A percentile compares a stretch with the other conserved stretches of the same genome.
These are phyloP conservation scores for Phrynocephalus versicolor DNA, from an alignment of 2,113 vertebrate species.

Conservation along the genomic window DNA sequence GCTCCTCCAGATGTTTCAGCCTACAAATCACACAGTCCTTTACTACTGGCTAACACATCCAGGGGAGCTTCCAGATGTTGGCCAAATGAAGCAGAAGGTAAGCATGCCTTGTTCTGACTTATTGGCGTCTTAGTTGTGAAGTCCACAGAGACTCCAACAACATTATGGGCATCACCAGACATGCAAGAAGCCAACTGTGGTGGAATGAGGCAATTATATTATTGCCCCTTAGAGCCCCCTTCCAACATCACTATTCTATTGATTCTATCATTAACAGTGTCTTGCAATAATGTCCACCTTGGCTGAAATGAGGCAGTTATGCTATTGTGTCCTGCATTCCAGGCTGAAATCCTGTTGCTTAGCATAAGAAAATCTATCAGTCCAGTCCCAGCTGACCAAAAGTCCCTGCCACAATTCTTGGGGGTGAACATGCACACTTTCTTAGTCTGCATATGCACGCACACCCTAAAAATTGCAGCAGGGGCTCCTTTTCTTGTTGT, in stretches of 20 bases:
- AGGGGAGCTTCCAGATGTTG: neutral
- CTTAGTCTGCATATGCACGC: too few species aligned
- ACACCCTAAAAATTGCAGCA: too few species aligned
- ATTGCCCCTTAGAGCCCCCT: neutral
- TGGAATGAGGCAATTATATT: neutral
- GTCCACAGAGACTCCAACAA: neutral
- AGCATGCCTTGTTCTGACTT: too few species aligned
- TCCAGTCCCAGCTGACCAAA: neutral
- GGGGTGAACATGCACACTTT: too few species aligned
- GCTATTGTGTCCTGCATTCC: neutral
- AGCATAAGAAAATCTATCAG: too few species aligned
- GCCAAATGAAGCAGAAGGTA: neutral
- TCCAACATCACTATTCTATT: too few species aligned
- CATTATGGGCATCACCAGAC: neutral
- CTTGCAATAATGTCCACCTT: too few species aligned
- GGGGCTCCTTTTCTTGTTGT: too few species aligned
- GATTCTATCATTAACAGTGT: too few species aligned
- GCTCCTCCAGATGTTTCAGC: neutral
- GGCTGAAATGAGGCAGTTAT: neutral
- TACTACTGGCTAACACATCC: neutral
- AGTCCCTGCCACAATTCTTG: too few species aligned
- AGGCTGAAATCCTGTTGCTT: too few species aligned
- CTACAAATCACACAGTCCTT: neutral
- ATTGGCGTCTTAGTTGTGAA: too few species aligned
- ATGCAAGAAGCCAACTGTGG: neutral